Conservation (phyloP, 2,888 invertebrate genomes). For the Agriopis marginaria region DNA sequence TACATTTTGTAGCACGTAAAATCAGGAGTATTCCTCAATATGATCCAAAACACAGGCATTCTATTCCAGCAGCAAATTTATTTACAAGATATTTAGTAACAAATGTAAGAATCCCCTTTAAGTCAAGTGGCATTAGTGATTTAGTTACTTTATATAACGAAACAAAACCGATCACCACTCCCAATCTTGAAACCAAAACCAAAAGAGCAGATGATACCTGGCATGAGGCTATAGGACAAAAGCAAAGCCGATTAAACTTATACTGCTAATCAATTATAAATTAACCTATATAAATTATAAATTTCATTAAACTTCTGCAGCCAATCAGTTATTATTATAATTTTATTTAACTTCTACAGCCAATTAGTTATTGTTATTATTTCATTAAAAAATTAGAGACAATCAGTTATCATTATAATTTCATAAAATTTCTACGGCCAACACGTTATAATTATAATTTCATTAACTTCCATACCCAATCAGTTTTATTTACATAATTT, state of each 20-base stretch:
- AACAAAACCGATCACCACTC: slow-evolving; percentile 13
- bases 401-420: too few relatives aligned
- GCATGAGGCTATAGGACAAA: slow-evolving; percentile 19
- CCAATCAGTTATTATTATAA: too few relatives aligned
- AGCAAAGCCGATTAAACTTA: slow-evolving; percentile 17
- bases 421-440: too few relatives aligned
- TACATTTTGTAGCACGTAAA: too few relatives aligned
- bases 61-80: neutral
- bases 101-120: neutral
- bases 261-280: neutral
- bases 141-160: neutral
- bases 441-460: too few relatives aligned
- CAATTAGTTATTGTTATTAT: neutral
- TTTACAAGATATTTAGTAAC: slow-evolving; percentile 6
- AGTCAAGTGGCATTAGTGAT: neutral
- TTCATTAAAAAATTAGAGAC: too few relatives aligned
- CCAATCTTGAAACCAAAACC: neutral
- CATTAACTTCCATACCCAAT: too few relatives aligned
- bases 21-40: too few relatives aligned
- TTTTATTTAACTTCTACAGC: neutral
- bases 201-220: slow-evolving; percentile 11
- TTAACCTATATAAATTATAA: too few relatives aligned
- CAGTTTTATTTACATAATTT: too few relatives aligned
- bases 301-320: neutral
- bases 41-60: too few relatives aligned